These are phyloP conservation scores for Thalassaphorura encarpata DNA, from an alignment of 1,140 invertebrate species.

Conservation along the genomic window DNA sequence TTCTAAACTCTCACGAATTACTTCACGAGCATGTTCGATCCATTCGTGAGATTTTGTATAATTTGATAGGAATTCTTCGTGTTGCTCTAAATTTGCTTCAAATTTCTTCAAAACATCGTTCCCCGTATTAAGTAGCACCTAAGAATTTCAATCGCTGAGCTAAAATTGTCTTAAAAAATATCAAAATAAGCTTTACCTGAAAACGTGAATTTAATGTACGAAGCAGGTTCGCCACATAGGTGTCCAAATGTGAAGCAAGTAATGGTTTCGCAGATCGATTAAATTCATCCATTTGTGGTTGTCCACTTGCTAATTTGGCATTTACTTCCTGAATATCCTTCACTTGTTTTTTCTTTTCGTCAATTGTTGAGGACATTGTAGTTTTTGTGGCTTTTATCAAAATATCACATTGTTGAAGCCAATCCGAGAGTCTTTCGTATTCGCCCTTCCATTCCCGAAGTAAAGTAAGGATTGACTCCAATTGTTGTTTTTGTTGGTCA, in stretches of 20 bases:
- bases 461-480: constrained; percentile 68
- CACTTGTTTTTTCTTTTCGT: constrained; percentile 78
- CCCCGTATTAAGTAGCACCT: constrained; percentile 72
- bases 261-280: constrained; percentile 64
- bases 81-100: constrained; percentile 78
- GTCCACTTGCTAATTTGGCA: constrained; percentile 62
- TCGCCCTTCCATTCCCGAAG: constrained; percentile 87
- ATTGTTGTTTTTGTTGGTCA: constrained; percentile 67
- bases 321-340: constrained; percentile 52
- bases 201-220: constrained; percentile 82
- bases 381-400: constrained; percentile 83
- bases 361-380: constrained; percentile 63
- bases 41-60: constrained; percentile 69
- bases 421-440: constrained; percentile 79
- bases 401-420: constrained; percentile 87
- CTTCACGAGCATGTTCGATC: constrained; percentile 77
- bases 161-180: too few species aligned
- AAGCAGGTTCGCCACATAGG: constrained; percentile 73
- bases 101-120: constrained; percentile 90
- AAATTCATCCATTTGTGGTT: constrained; percentile 71
- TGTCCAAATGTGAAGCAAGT: constrained; percentile 73
- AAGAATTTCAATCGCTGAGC: constrained; percentile 8
- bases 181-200: constrained; percentile 43
- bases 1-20: constrained; percentile 70
- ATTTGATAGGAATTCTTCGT: constrained; percentile 70